Conservation (phyloP, 2,888 invertebrate species). For the Erebia palarica region DNA sequence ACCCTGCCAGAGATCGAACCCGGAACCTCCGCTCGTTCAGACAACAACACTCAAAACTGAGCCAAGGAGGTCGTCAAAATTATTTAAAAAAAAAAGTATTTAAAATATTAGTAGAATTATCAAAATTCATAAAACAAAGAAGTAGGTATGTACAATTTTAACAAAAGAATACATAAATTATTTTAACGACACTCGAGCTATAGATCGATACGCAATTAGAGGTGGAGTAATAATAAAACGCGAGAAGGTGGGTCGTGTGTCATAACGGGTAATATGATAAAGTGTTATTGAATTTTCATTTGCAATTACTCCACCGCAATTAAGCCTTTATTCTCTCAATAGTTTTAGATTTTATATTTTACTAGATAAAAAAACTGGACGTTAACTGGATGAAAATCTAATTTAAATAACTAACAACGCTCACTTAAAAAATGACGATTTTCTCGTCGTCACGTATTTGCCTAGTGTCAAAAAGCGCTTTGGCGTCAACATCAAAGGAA, state of each 20-base stretch:
- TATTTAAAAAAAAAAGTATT: no score
- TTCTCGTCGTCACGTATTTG: neutral
- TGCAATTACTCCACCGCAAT: neutral
- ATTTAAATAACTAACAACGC: neutral
- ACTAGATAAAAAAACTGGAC: no score
- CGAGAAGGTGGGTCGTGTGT: constrained; percentile 4
- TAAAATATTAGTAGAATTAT: no score
- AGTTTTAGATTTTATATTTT: neutral
- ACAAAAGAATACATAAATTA: neutral
- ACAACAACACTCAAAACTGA: no score
- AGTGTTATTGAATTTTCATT: constrained; percentile 19
- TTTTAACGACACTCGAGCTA: neutral
- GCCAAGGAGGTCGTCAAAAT: no score
- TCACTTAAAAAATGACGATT: neutral
- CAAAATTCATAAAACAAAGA: no score
- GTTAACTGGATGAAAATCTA: neutral
- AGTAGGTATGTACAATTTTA: neutral
- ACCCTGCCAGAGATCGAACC: no score
- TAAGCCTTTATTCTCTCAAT: constrained; percentile 1
- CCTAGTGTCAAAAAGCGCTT: constrained; percentile 14
- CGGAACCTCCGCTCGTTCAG: no score
- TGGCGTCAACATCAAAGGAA: constrained; percentile 11
- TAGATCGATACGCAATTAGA: neutral
- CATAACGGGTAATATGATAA: constrained; percentile 11
- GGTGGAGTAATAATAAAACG: constrained; percentile 16